Conservation (phyloP, 2,113 vertebrate species). For the Fregata magnificens region DNA sequence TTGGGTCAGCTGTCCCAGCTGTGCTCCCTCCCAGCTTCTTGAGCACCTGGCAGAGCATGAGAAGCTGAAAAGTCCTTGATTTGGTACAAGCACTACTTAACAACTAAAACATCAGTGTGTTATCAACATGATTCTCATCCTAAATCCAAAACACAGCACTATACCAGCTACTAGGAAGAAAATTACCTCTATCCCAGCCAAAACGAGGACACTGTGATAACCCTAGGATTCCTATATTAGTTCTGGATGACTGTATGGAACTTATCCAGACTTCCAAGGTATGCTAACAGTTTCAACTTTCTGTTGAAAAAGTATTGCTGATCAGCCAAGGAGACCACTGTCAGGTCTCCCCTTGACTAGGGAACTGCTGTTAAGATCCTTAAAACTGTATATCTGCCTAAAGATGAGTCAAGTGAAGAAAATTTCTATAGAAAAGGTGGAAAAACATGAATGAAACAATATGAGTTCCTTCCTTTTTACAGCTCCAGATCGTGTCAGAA, state of each 20-base stretch:
- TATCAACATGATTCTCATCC: no score
- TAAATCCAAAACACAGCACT: no score
- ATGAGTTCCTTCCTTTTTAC: neutral
- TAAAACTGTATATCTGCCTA: neutral
- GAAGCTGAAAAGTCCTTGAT: no score
- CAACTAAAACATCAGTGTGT: no score
- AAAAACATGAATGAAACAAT: neutral
- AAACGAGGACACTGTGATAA: neutral
- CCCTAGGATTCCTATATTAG: neutral
- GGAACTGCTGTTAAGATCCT: neutral
- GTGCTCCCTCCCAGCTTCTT: no score
- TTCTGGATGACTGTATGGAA: neutral
- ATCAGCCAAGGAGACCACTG: neutral
- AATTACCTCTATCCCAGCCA: no score
- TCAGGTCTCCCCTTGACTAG: neutral
- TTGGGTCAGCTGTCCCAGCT: no score
- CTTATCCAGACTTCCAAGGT: neutral
- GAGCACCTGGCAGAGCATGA: no score
- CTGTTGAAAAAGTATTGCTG: neutral
- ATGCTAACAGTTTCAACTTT: neutral
- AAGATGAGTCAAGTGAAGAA: neutral
- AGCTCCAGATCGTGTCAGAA: neutral
- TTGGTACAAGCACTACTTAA: no score
- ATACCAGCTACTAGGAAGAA: no score
- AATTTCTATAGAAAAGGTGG: neutral